Percentiles rank a stretch among this genome's conserved stretches.
These are phyloP conservation scores for Chaetodon trifascialis DNA, from an alignment of 2,113 vertebrate genomes.

Conservation along the genomic window DNA sequence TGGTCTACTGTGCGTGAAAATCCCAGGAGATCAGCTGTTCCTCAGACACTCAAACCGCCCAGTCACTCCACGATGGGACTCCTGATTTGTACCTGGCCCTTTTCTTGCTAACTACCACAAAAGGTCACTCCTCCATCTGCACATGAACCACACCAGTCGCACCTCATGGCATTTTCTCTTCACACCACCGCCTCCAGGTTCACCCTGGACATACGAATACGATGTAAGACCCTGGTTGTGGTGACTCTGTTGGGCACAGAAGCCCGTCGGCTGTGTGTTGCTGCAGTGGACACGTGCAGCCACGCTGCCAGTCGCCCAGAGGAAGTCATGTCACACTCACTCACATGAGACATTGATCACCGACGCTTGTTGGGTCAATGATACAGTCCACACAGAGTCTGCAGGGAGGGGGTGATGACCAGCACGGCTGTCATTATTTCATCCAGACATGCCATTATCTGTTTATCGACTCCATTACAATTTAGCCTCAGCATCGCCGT, in stretches of 20 bases:
- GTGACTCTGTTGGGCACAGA: neutral
- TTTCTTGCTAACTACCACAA: neutral
- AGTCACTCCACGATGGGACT: neutral
- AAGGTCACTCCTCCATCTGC: constrained; percentile 1
- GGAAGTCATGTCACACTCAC: constrained; percentile 55
- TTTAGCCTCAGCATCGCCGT: neutral
- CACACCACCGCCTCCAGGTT: neutral
- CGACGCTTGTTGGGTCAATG: constrained; percentile 51
- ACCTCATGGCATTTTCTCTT: neutral
- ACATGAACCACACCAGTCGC: neutral
- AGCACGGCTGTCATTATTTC: constrained; percentile 20
- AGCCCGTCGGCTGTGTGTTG: constrained; percentile 23
- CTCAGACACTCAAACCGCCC: neutral
- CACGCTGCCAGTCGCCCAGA: constrained; percentile 47
- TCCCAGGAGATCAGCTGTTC: neutral
- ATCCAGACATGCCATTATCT: constrained; percentile 26
- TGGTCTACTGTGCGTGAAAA: neutral
- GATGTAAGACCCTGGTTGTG: neutral
- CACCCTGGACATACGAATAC: neutral
- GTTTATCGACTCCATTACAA: constrained; percentile 28
- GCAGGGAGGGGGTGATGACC: neutral
- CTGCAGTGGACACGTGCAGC: constrained; percentile 52
- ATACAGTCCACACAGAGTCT: constrained; percentile 34
- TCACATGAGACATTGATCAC: constrained; percentile 68
- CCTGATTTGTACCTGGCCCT: neutral